These are phyloP conservation scores for Galaxias olidus DNA, from an alignment of 2,797 vertebrate species.

Conservation along the genomic window DNA sequence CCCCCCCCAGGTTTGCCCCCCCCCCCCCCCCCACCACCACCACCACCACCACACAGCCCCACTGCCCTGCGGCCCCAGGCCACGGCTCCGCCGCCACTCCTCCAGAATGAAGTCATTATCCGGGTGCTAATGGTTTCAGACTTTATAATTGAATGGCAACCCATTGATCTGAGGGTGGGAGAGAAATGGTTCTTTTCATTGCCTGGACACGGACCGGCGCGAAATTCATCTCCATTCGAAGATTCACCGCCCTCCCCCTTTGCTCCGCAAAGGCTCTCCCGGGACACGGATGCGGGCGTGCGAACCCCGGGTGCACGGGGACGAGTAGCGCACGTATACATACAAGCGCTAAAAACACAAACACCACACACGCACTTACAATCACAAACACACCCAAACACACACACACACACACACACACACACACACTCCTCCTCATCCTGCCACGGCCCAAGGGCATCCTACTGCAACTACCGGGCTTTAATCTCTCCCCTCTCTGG, in stretches of 20 bases:
- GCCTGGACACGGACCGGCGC: slow-evolving; percentile 62
- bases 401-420: slow-evolving; percentile 12
- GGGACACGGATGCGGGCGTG: no score
- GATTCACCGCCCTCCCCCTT: slow-evolving; percentile 58
- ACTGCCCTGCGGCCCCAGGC: slow-evolving; percentile 65
- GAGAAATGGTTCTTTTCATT: slow-evolving; percentile 78
- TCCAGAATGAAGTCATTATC: slow-evolving; percentile 77
- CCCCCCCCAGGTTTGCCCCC: no score
- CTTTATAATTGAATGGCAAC: slow-evolving; percentile 79
- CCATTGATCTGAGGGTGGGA: slow-evolving; percentile 80
- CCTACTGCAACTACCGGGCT: slow-evolving; percentile 54
- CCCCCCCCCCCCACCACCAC: no score
- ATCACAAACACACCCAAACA: slow-evolving; percentile 1
- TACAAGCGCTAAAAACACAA: slow-evolving; percentile 15
- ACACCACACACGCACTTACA: not conserved
- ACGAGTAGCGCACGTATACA: no score
- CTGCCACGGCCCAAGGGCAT: slow-evolving; percentile 55
- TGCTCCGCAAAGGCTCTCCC: no score
- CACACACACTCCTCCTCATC: slow-evolving; percentile 24
- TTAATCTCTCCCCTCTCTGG: slow-evolving; percentile 60
- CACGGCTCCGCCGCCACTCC: no score
- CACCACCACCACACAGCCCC: slow-evolving; percentile 53
- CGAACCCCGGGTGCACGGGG: no score
- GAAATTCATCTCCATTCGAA: slow-evolving; percentile 68
- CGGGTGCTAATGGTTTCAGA: slow-evolving; percentile 77